A percentile compares a stretch with the other conserved stretches of the same genome.
phyloP scores from a whole-genome alignment of 2,113 vertebrate genomes.

The Neomonachus schauinslandi region DNA sequence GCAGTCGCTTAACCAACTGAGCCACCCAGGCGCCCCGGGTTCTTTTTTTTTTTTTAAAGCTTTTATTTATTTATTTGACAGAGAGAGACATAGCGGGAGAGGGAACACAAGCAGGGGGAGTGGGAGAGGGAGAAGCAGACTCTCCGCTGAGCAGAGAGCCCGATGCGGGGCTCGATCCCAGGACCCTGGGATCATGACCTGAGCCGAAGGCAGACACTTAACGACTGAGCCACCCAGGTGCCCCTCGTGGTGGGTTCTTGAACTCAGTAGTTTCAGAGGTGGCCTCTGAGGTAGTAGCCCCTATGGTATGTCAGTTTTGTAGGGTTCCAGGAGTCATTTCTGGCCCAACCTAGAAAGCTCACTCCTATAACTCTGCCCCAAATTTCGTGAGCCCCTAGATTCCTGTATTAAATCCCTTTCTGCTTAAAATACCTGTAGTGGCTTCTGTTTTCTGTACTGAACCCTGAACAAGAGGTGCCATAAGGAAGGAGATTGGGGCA shows the following conservation, averaged over 20 bases:
- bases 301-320: background rate
- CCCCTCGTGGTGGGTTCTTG: background rate
- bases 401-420: background rate
- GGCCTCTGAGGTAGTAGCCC: background rate
- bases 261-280: background rate
- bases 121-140: too few relatives aligned
- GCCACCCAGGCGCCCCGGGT: too few relatives aligned
- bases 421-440: background rate
- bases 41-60: too few relatives aligned
- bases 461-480: background rate
- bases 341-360: background rate
- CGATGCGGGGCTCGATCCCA: too few relatives aligned
- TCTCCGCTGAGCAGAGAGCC: too few relatives aligned
- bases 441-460: slow-evolving; percentile 24
- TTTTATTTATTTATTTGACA: too few relatives aligned
- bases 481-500: background rate
- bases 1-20: too few relatives aligned
- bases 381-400: background rate
- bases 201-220: too few relatives aligned
- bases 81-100: too few relatives aligned
- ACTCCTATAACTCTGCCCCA: background rate
- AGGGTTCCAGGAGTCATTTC: background rate
- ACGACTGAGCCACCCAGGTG: too few relatives aligned
- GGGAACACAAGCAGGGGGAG: too few relatives aligned
- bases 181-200: too few relatives aligned